Conservation (phyloP, 1,140 invertebrate genomes). For the Brachionus asplanchnoidis region DNA sequence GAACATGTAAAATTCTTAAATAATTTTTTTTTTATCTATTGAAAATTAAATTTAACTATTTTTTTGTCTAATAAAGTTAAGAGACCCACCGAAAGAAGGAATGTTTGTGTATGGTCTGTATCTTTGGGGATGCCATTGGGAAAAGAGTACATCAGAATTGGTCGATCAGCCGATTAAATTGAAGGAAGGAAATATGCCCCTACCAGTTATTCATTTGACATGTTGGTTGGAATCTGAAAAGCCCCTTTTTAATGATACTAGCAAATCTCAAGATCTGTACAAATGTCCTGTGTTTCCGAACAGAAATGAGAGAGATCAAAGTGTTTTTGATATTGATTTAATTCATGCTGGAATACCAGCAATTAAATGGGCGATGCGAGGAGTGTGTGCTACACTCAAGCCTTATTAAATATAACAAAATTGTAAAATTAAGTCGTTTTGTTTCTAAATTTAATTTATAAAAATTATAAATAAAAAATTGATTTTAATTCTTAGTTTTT, state of each 20-base stretch:
- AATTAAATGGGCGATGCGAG: slow-evolving; percentile 53
- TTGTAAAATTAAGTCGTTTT: neutral
- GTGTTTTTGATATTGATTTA: slow-evolving; percentile 52
- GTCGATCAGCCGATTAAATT: slow-evolving; percentile 50
- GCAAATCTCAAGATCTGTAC: slow-evolving; percentile 13
- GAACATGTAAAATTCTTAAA: slow-evolving; percentile 50
- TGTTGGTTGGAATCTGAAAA: slow-evolving; percentile 44
- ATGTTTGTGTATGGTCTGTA: slow-evolving; percentile 56
- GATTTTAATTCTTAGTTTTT: too few species aligned
- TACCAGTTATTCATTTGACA: slow-evolving; percentile 56
- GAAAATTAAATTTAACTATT: too few species aligned
- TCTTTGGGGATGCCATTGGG: slow-evolving; percentile 53
- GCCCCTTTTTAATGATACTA: neutral
- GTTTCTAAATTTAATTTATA: neutral
- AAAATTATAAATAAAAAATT: too few species aligned
- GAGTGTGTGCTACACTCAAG: slow-evolving; percentile 53
- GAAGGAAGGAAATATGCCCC: slow-evolving; percentile 46
- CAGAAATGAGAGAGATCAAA: neutral
- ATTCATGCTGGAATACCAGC: slow-evolving; percentile 49
- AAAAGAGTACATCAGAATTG: slow-evolving; percentile 55
- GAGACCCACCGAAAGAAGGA: slow-evolving; percentile 57
- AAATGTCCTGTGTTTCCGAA: slow-evolving; percentile 33
- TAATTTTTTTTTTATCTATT: neutral
- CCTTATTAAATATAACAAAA: slow-evolving; percentile 45
- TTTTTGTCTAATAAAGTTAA: slow-evolving; percentile 45